Conservation (phyloP, 2,888 invertebrate genomes). For the Drosophila austrosaltans region DNA sequence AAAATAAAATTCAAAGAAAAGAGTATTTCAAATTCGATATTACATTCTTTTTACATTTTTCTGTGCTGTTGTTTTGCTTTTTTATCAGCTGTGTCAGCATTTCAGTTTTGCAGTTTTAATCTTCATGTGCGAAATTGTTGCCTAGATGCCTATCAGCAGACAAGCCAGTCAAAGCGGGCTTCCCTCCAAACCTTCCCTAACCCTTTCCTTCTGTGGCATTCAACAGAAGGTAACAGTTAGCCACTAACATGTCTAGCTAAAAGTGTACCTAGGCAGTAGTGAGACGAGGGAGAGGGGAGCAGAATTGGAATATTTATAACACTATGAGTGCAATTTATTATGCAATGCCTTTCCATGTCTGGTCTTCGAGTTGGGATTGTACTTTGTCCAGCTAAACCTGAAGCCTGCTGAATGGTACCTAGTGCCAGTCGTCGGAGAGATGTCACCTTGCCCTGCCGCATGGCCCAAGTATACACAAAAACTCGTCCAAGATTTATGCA, state of each 20-base stretch:
- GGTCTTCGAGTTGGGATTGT: slow-evolving; percentile 26
- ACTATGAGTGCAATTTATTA: slow-evolving; percentile 80
- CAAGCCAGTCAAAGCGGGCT: slow-evolving; percentile 25
- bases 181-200: neutral
- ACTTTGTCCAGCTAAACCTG: slow-evolving; percentile 46
- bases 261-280: neutral
- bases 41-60: slow-evolving; percentile 30
- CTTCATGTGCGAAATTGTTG: slow-evolving; percentile 80
- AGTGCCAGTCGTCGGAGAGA: slow-evolving; percentile 62
- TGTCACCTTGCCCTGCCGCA: slow-evolving; percentile 66
- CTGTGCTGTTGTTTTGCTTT: slow-evolving; percentile 7
- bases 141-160: slow-evolving; percentile 77
- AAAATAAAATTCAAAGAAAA: neutral
- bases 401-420: neutral
- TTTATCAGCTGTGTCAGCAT: slow-evolving; percentile 68
- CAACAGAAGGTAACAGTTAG: neutral
- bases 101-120: slow-evolving; percentile 69
- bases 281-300: neutral
- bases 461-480: slow-evolving; percentile 23
- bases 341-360: slow-evolving; percentile 63
- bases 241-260: neutral
- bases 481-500: slow-evolving; percentile 76
- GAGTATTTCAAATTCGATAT: slow-evolving; percentile 23
- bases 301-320: slow-evolving; percentile 76
- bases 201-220: slow-evolving; percentile 26